phyloP scores from a whole-genome alignment of 2,888 invertebrate species.

The Tetragonisca angustula region DNA sequence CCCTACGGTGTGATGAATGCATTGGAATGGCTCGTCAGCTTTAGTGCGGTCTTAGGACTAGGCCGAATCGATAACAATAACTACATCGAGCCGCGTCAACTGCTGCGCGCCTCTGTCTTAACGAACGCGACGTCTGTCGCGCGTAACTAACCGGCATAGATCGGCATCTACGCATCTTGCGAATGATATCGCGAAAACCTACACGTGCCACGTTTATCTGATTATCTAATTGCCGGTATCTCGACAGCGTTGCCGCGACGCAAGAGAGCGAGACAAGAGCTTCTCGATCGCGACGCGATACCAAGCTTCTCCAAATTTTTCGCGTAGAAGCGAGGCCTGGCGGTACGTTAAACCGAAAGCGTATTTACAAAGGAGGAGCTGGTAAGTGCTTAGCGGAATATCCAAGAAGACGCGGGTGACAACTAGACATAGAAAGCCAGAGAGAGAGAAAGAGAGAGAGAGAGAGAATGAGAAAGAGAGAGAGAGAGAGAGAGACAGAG shows the following conservation, averaged over 20 bases:
- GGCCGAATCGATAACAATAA: constrained; percentile 78
- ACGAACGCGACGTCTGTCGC: neutral
- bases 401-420: constrained; percentile 23
- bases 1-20: constrained; percentile 50
- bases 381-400: constrained; percentile 25
- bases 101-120: neutral
- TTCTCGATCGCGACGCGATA: neutral
- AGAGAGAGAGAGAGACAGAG: constrained; percentile 2
- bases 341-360: constrained; percentile 8
- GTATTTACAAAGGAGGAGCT: constrained; percentile 28
- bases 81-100: constrained; percentile 58
- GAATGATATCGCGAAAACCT: constrained; percentile 9
- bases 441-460: neutral
- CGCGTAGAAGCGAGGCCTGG: neutral
- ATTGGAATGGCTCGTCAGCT: constrained; percentile 69
- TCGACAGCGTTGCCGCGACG: neutral
- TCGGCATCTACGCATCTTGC: neutral
- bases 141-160: neutral
- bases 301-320: neutral
- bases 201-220: constrained; percentile 8
- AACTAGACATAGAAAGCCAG: neutral
- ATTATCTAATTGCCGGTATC: constrained; percentile 27
- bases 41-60: constrained; percentile 72
- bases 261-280: neutral
- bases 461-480: neutral